Base-by-base conservation (phyloP, 2,113 vertebrate genomes). In the Channa argus region DNA sequence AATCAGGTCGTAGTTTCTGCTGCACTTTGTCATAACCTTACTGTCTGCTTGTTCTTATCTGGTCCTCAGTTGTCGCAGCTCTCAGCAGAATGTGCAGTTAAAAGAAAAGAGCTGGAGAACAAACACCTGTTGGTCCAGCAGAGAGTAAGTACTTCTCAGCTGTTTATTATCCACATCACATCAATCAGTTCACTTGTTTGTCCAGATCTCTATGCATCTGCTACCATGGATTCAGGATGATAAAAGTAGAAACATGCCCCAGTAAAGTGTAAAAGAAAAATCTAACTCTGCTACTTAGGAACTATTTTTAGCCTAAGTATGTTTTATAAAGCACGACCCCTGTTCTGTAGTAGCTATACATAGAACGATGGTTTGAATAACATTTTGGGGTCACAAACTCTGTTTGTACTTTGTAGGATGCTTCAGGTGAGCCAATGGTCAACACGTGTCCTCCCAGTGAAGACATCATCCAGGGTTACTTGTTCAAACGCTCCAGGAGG, bases 31-130 rank as follows among this genome's bases (percentile, higher is more conserved):
- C 10, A 24, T 8, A 0, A 41, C 59, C 15, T 50, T 43, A 0
- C 24, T 12, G 36, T 36, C 44, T 6, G 15, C 50, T 1, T 2
- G 43, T 4, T 65, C 3, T 47, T 4, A 47, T 62, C 13, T 55
- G 12, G 12, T 58, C 59, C 63, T 60, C 86, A 94, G 94, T 45
- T 95, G 58, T 92, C 91, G 11, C 84, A 88, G 61, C 59, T 92
- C 10, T 92, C 94, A 0, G 45, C 74, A 0, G 86, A 93, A 2
- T 92, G 88, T 5, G 33, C 83, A 1, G 80, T 79, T 2, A 84
- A 86, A 47, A 88, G 83, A 38, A 95, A 94, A 81, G 90, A 93
- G 9, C 88, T 94, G 87, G 94, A 95, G 75, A 92, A 94, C 80
- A 58, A 6, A 39, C 94, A 94, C 76, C 86, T 93, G 76, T 86